Base-by-base conservation (phyloP, 1,140 invertebrate genomes). In the Ceratina japonica region DNA sequence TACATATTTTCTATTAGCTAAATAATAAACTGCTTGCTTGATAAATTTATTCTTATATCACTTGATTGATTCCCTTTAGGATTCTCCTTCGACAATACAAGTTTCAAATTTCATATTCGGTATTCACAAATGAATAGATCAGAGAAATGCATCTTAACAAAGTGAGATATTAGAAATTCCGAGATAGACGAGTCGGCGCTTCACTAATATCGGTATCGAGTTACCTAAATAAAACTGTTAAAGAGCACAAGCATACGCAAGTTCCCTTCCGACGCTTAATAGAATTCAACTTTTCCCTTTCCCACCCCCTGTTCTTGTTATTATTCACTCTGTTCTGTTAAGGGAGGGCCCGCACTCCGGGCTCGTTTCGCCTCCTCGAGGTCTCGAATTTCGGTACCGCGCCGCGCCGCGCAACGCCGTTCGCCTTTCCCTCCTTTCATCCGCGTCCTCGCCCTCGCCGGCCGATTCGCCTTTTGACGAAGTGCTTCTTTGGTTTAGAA, bases 401-500 rank as follows among this genome's bases (percentile, higher is more conserved):
- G 37, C 37, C 37, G 10, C 37, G 37, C 37, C 37, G 37, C 10
- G 37, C 80, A 66, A 56, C 82, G 83, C 66, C 82, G 72, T 84
- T 81, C 80, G 75, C 75, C 73, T 72, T 82, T 87, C 85, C 83
- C 72, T 80, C 70, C 72, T 82, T 89, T 90, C 87, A 90, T 87
- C 86, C 84, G 85, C 81, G 81, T 89, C 86, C 88, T 87, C 69
- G 69, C 75, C 86, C 88, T 87, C 69, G 69, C 75, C 81, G 70
- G 82, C 80, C 85, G 88, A 91, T 88, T 91, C 91, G 91, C 89
- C 90, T 92, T 91, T 91, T 92, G 91, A 91, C 91, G 89, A 90
- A 91, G 85, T 91, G 91, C 91, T 92, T 92, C 91, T 91, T 91
- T 91, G 86, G 90, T 90, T 90, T 91, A 86, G 89, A 91, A 89